Base-by-base conservation (phyloP, 2,797 vertebrate species). In the Gymnothorax javanicus region DNA sequence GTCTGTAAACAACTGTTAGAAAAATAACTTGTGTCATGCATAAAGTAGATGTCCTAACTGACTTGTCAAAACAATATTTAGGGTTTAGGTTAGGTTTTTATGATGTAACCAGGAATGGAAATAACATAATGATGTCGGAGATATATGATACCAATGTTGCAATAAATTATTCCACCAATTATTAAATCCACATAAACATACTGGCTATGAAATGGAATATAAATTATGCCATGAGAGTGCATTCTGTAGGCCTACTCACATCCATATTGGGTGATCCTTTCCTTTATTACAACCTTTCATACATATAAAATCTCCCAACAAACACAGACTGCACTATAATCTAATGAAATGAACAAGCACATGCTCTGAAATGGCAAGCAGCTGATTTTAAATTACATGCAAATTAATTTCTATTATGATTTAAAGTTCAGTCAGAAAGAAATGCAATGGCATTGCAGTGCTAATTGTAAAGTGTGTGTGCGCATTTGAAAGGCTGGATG, bases 381-480 rank as follows among this genome's bases (percentile, higher is more conserved):
- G 43, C 43, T 17, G 33, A 23, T 50, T 77, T 50, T 1, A 52
- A 77, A 56, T 81, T 54, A 56, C 9, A 56, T 81, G 8, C 50
- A 81, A n/a, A 81, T 81, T 11, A 1, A 81, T 81, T 81, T n/a
- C 20, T 81, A n/a, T 81, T 54, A 54, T 23, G 6, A 56, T 81
- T 81, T 0, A 2, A 81, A 54, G 54, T 81, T 20, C 77, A 54
- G 77, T 0, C 50, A 20, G 13, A 52, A 56, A 81, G 20, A 56
- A 81, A 81, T 81, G 77, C 50, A n/a, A 54, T 23, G 52, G 77
- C 77, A 81, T 54, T 12, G 20, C 52, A 8, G 23, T 56, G 77
- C 52, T 81, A 81, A 81, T 81, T 81, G 59, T 15, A 67, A 71
- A 64, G 33, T 43, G 23, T 54, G 77, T 81, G 50, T 81, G 77